Base-by-base conservation (phyloP, 2,113 vertebrate genomes). In the Prunella fulvescens region DNA sequence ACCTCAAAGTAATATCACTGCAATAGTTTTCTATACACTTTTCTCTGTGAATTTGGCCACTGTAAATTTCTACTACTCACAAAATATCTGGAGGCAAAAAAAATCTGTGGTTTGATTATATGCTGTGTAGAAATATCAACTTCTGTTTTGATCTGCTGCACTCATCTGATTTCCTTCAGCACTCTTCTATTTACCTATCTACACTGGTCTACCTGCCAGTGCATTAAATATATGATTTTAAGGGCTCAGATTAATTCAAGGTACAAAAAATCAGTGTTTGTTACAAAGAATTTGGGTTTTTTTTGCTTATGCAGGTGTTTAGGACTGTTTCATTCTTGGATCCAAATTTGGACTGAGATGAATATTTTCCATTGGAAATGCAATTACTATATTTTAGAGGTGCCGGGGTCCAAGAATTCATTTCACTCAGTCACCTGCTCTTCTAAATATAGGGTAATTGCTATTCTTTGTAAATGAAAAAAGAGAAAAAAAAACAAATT, bases 401-500 rank as follows among this genome's bases (percentile, higher is more conserved):
- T 50, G 39, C 60, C 79, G 37, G 28, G 13, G 72, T 81, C 82
- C 64, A 88, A 86, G 47, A 86, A 81, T 71, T 62, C 5, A 37
- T 88, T 81, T 80, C 45, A 74, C 17, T 74, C 85, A 69, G 53
- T 89, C 74, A 57, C 66, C 62, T 86, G 76, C 35, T 54, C 39
- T 81, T 95, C 64, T 86, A 84, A 88, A 77, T 70, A 62, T 37
- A 28, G 17, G 24, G 47, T 81, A 70, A 71, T 89, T 83, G 22
- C 65, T 77, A 31, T 67, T 73, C 42, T 86, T 88, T 86, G 31
- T 66, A 11, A 50, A 39, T 45, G 15, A 92, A 92, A 88, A 73
- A 71, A 58, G 72, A 81, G 54, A 69, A 89, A 93, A 95, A 35
- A 64, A 42, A 92, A 70, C 22, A 86, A 86, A 86, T 83, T 47